Conservation (phyloP, 53 echinoderm and acorn worm genomes). For the Arbacia lixula region DNA sequence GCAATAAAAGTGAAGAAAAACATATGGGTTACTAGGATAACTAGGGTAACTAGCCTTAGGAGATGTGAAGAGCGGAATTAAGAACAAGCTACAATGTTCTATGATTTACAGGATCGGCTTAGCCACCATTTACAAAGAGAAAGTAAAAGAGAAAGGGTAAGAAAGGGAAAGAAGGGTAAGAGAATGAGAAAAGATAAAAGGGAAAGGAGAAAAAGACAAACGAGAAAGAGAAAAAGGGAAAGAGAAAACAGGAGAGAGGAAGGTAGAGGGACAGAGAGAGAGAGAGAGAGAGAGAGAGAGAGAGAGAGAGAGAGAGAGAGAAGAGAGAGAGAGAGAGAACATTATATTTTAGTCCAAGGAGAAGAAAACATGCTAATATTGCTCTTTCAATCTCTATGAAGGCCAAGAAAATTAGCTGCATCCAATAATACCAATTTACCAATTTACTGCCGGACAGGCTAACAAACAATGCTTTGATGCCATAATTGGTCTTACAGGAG, state of each 20-base stretch:
- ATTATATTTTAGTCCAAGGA: neutral
- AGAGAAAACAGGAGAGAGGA: neutral
- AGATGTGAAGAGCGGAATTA: too few relatives aligned
- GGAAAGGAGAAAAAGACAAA: neutral
- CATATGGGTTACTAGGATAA: too few relatives aligned
- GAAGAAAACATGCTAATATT: slow-evolving; percentile 1
- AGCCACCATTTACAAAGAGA: too few relatives aligned
- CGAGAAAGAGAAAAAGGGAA: neutral
- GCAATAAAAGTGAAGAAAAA: too few relatives aligned
- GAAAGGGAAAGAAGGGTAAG: too few relatives aligned
- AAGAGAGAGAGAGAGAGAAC: neutral
- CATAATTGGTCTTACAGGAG: neutral
- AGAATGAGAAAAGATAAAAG: neutral
- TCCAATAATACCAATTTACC: slow-evolving; percentile 13
- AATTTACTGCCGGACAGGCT: too few relatives aligned
- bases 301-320: neutral
- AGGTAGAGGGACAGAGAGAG: neutral
- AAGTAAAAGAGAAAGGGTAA: too few relatives aligned
- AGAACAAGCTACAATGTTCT: too few relatives aligned
- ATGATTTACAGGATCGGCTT: too few relatives aligned
- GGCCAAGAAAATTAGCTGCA: neutral
- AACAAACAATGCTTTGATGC: neutral
- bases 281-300: neutral
- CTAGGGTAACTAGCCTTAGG: too few relatives aligned
- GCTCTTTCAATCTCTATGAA: slow-evolving; percentile 6